phyloP scores from a whole-genome alignment of 2,888 invertebrate species.

The Parelbella ahira region DNA sequence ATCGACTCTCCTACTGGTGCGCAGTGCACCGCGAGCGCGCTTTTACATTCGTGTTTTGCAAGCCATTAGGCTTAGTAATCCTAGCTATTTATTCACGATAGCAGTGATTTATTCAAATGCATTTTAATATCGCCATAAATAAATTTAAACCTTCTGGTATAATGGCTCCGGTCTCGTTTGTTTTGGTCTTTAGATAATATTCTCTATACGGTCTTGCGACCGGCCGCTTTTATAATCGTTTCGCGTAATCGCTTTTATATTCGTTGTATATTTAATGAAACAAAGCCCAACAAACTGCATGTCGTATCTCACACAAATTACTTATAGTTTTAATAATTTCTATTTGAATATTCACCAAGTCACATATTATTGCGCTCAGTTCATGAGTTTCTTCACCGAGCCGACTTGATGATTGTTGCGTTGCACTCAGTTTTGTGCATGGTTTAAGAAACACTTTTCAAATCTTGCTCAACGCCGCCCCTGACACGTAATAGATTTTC shows the following conservation, averaged over 20 bases:
- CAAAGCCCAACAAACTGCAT: conserved; percentile 3
- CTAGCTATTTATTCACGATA: conserved; percentile 21
- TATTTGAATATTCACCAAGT: too few species aligned
- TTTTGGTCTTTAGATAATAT: conserved; percentile 17
- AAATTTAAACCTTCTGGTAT: conserved; percentile 10
- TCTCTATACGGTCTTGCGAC: conserved; percentile 7
- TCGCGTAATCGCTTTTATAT: neutral
- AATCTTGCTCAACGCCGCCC: conserved; percentile 29
- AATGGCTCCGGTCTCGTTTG: conserved; percentile 8
- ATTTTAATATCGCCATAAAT: conserved; percentile 20
- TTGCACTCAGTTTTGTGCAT: conserved; percentile 8
- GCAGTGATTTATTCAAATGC: conserved; percentile 19
- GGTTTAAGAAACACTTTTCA: conserved; percentile 11
- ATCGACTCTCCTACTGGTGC: conserved; percentile 49
- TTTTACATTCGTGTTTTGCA: conserved; percentile 38
- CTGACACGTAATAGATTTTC: conserved; percentile 31
- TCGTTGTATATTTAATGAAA: neutral
- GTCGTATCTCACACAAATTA: too few species aligned
- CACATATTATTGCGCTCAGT: neutral
- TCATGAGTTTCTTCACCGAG: conserved; percentile 11
- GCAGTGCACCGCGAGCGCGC: conserved; percentile 40
- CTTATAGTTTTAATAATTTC: too few species aligned
- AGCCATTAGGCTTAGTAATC: conserved; percentile 26
- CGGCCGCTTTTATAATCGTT: conserved; percentile 7
- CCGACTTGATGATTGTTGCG: conserved; percentile 7